Base-by-base conservation (phyloP, 2,888 invertebrate genomes). In the Stenodema calcarata region DNA sequence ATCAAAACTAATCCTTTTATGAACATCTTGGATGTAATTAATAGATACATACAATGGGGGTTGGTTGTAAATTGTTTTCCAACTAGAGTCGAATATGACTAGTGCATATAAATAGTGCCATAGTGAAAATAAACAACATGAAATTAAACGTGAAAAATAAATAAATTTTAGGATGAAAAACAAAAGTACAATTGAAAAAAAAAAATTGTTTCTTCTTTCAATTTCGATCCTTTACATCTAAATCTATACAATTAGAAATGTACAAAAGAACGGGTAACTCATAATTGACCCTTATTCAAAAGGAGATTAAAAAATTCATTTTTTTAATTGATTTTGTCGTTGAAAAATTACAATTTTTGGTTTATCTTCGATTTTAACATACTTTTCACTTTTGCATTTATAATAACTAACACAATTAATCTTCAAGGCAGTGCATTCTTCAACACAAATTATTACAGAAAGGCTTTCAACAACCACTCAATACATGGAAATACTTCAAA, bases 281-380 rank as follows among this genome's bases (percentile, higher is more conserved):
- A 30, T 87, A 87, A 87, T 87, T 87, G 87, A 87, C 87, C 87
- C 87, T 86, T 54, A 35, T 75, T 85, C 27, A 16, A 70, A 83
- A 41, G 69, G 73, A 70, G 54, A 83, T 83, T 83, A 83, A 44
- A 62, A 50, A 50, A 50, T n/a, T 50, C 50, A 16, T 50, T 3
- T 47, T 47, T 62, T 23, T 62, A 62, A 42, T 75, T 75, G 35
- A 42, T 73, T 73, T 73, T 23, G 30, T 30, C 27, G 16, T 73
- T 73, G 62, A 62, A 62, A n/a, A 62, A 62, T 23, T 62, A 23
- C 62, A 50, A n/a, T 50, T 50, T n/a, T 16, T 50, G n/a, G 6
- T 18, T 16, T n/a, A 16, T 50, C n/a, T 50, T 50, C 35, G 7
- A 4, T 35, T 35, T 4, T 4, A 35, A 35, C 2, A 35, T 35